Evolutionary conservation across 2,113 vertebrate species (phyloP), one percentile per base, ranked within the genome.

Genomic region (Malaclemys terrapin): DNA sequence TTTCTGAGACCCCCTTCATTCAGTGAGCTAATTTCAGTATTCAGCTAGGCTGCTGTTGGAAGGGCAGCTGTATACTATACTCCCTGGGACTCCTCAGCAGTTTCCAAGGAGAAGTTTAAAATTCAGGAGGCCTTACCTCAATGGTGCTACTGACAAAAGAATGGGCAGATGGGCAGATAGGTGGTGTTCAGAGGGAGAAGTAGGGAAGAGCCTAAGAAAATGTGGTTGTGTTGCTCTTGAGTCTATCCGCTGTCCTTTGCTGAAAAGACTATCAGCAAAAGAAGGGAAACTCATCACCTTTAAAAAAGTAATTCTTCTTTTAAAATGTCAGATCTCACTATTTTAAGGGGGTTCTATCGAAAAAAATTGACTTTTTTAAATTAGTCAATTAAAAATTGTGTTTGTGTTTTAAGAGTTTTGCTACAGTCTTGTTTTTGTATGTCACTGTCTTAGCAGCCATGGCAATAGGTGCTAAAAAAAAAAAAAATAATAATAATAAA

Each of bases 121-220:
- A 27, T 27, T 57, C 25, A 57, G 56, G 56, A 57, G 25, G 56
- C 10, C 4, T 57, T 57, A 27, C 56, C 56, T 57, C 56, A 57
- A 2, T 25, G 56, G 24, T 57, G 56, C 56, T 27, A 27, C 25
- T 25, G 5, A 57, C 24, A n/a, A 94, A 95, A 93, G 89, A 86
- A 93, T 54, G 50, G 89, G n/a, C 92, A 97, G 69, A 93, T 50
- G 50, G 89, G n/a, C 92, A 96, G 76, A 24, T 54, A 87, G 27
- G 16, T 19, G 4, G n/a, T 35, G 35, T 19, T n/a, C 16, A 17
- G 17, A 72, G 65, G 65, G 65, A 38, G 65, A 38, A 72, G n/a
- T 59, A 81, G 79, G 75, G 9, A 80, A 87, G 50, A 93, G 47
- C 83, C 80, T 82, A 27, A 52, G 88, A 82, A 93, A 85, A 96